These are phyloP conservation scores for Centruroides sculpturatus DNA, from an alignment of 1,140 invertebrate species.

Conservation along the genomic window DNA sequence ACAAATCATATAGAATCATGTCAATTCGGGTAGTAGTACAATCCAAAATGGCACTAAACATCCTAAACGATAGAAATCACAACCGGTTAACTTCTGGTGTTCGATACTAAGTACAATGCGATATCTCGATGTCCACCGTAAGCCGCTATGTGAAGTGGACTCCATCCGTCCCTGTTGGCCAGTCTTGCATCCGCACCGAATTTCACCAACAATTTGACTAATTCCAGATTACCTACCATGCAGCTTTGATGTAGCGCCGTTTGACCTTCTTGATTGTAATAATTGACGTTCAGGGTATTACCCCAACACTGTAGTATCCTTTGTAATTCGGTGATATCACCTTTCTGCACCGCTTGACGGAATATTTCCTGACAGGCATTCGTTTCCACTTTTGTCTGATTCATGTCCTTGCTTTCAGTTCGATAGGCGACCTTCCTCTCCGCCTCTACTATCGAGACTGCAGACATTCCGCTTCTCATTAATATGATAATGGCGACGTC, in stretches of 20 bases:
- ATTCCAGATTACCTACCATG: constrained; percentile 35
- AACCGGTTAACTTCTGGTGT: constrained; percentile 9
- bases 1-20: too few species aligned
- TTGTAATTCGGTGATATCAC: constrained; percentile 27
- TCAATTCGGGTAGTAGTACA: too few species aligned
- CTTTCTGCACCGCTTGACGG: constrained; percentile 28
- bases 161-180: constrained; percentile 38
- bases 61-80: too few species aligned
- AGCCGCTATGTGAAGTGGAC: constrained; percentile 36
- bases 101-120: constrained; percentile 27
- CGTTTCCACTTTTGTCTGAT: constrained; percentile 10
- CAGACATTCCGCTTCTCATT: too few species aligned
- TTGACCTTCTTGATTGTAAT: constrained; percentile 34
- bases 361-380: constrained; percentile 26
- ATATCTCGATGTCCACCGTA: constrained; percentile 36
- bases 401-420: neutral
- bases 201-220: constrained; percentile 35
- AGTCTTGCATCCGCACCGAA: constrained; percentile 36
- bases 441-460: too few species aligned
- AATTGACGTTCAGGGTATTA: constrained; percentile 29
- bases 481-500: too few species aligned
- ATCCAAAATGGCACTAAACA: too few species aligned
- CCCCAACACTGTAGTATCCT: constrained; percentile 28
- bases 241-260: constrained; percentile 36
- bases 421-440: too few species aligned